A percentile compares a stretch with the other conserved stretches of the same genome.
These are phyloP conservation scores for Paradoxurus hermaphroditus DNA, from an alignment of 2,113 vertebrate genomes.

Conservation along the genomic window DNA sequence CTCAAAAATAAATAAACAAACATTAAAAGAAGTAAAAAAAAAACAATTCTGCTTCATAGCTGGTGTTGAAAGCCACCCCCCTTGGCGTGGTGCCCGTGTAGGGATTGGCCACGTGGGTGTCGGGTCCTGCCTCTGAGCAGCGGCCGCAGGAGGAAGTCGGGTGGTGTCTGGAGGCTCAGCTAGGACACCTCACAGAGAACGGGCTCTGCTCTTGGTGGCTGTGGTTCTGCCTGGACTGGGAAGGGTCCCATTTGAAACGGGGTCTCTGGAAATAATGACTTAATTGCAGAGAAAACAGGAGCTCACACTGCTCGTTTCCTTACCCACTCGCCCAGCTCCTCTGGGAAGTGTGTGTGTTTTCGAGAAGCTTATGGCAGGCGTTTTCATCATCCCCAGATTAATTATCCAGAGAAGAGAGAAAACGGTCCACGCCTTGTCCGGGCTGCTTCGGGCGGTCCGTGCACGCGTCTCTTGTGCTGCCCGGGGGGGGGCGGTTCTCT, in stretches of 20 bases:
- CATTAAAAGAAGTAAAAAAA: too few relatives aligned
- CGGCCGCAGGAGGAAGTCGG: too few relatives aligned
- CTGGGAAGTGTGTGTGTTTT: not conserved
- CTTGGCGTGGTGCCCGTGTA: rapidly evolving
- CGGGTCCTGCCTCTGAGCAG: not conserved
- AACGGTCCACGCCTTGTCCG: not conserved
- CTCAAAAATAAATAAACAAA: too few relatives aligned
- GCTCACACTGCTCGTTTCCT: rapidly evolving
- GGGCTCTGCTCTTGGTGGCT: not conserved
- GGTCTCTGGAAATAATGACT: not conserved
- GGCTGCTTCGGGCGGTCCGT: rapidly evolving
- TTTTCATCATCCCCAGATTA: not conserved
- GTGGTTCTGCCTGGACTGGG: not conserved
- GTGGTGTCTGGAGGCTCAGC: not conserved
- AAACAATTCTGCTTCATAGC: not conserved
- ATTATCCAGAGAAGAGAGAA: not conserved
- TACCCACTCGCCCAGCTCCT: not conserved
- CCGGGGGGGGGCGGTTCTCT: not conserved
- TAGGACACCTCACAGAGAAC: not conserved
- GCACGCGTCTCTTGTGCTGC: not conserved
- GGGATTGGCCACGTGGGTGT: not conserved
- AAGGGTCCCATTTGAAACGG: not conserved
- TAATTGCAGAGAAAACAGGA: not conserved
- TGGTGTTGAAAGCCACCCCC: not conserved
- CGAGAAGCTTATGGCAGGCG: not conserved